A percentile compares a stretch with the other conserved stretches of the same genome.
Evolutionary conservation across 2,888 invertebrate genomes (phyloP).

Genomic region (Drosophila barbarae): DNA sequence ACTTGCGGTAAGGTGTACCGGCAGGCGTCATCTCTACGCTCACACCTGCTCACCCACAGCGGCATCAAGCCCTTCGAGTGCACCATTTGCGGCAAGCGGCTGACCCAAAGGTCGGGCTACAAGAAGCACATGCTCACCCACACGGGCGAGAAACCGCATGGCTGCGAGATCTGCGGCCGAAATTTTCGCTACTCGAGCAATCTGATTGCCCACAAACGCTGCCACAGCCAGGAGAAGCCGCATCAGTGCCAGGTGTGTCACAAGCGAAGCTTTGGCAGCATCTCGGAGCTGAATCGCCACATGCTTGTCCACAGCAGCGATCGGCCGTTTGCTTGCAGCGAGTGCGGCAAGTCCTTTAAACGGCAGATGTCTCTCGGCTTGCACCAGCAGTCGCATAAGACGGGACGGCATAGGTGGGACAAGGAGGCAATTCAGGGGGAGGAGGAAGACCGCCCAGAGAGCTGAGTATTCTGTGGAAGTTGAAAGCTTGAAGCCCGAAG

Average conservation of each 20-base stretch:
- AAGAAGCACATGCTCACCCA: conserved; percentile 79
- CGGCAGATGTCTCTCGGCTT: conserved; percentile 17
- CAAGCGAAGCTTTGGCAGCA: conserved; percentile 29
- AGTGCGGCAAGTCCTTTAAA: conserved; percentile 29
- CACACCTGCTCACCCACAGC: conserved; percentile 75
- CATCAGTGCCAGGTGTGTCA: conserved; percentile 22
- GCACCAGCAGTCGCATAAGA: conserved; percentile 16
- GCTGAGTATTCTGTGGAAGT: neutral
- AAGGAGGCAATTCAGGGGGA: neutral
- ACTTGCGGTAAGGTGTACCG: conserved; percentile 77
- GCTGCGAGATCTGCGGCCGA: conserved; percentile 75
- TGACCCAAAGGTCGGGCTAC: conserved; percentile 79
- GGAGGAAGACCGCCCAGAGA: neutral
- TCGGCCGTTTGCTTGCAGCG: conserved; percentile 14
- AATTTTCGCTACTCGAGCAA: conserved; percentile 79
- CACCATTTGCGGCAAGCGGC: conserved; percentile 77
- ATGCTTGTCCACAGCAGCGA: conserved; percentile 32
- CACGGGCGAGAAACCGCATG: conserved; percentile 78
- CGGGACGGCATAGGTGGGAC: neutral
- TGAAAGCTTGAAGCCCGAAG: neutral
- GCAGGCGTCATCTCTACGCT: conserved; percentile 77
- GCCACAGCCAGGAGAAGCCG: conserved; percentile 61
- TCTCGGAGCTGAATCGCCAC: conserved; percentile 31
- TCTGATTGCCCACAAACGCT: conserved; percentile 76
- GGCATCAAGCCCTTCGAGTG: conserved; percentile 78